Percentiles rank a stretch among this genome's conserved stretches.
These are phyloP conservation scores for Stictocephala bisonia DNA, from an alignment of 2,888 invertebrate genomes.

Conservation along the genomic window DNA sequence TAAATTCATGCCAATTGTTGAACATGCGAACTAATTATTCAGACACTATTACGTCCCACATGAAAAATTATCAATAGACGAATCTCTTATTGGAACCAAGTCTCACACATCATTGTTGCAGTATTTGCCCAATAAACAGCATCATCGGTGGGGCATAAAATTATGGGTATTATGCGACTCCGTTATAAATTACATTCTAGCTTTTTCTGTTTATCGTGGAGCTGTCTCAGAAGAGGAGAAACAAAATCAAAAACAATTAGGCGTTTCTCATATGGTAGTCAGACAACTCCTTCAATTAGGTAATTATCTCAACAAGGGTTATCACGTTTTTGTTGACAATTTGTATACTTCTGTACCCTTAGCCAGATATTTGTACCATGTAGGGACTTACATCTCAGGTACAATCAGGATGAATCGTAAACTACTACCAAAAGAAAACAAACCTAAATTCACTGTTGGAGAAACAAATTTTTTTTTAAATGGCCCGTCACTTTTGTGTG, in stretches of 20 bases:
- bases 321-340: constrained; percentile 22
- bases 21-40: neutral
- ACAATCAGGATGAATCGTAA: constrained; percentile 3
- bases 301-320: constrained; percentile 22
- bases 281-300: neutral
- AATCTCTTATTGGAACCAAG: neutral
- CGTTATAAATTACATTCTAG: too few species aligned
- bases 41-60: neutral
- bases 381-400: neutral
- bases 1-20: constrained; percentile 1
- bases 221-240: too few species aligned
- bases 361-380: neutral
- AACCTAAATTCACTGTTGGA: neutral
- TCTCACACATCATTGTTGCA: neutral
- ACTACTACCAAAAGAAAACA: neutral
- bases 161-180: constrained; percentile 23
- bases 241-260: too few species aligned
- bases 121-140: constrained; percentile 2
- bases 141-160: constrained; percentile 26
- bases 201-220: neutral
- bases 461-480: neutral
- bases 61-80: neutral
- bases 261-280: constrained; percentile 8
- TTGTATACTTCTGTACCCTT: constrained; percentile 5
- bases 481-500: neutral